Conservation (phyloP, 2,888 invertebrate species). For the Griposia aprilina region DNA sequence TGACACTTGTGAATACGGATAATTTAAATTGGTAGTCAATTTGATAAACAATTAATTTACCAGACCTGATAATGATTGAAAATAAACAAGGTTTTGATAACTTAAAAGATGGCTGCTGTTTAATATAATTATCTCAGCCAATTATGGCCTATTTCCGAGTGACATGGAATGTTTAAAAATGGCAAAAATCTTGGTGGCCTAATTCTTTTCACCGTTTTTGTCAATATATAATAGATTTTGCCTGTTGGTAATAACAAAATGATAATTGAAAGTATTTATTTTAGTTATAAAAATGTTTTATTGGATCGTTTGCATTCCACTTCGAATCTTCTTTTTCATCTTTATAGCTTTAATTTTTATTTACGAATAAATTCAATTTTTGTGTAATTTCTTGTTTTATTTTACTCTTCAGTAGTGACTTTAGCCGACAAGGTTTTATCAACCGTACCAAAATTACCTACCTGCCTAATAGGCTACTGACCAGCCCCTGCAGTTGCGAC, state of each 20-base stretch:
- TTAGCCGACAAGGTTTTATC: not conserved
- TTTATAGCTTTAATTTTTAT: constrained; percentile 65
- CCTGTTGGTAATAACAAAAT: constrained; percentile 25
- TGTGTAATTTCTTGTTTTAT: constrained; percentile 29
- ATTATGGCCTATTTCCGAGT: not conserved
- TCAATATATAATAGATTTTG: constrained; percentile 16
- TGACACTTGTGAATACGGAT: not conserved
- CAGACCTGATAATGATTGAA: constrained; percentile 1
- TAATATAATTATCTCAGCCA: not conserved
- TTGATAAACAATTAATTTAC: not conserved
- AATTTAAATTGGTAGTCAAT: not conserved
- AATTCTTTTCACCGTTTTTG: constrained; percentile 12
- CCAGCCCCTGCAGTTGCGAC: too few species aligned
- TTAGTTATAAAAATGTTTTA: constrained; percentile 46
- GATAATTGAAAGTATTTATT: constrained; percentile 28
- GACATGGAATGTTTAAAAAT: not conserved
- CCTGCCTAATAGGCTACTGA: too few species aligned
- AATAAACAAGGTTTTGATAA: constrained; percentile 10
- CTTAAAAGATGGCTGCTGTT: not conserved
- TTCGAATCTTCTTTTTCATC: constrained; percentile 53
- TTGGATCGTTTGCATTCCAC: constrained; percentile 68
- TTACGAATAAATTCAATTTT: constrained; percentile 50
- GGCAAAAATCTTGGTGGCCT: not conserved
- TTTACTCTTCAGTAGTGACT: not conserved
- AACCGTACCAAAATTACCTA: not conserved